Base-by-base conservation (phyloP, 2,888 invertebrate species). In the Acanthosoma haemorrhoidale region DNA sequence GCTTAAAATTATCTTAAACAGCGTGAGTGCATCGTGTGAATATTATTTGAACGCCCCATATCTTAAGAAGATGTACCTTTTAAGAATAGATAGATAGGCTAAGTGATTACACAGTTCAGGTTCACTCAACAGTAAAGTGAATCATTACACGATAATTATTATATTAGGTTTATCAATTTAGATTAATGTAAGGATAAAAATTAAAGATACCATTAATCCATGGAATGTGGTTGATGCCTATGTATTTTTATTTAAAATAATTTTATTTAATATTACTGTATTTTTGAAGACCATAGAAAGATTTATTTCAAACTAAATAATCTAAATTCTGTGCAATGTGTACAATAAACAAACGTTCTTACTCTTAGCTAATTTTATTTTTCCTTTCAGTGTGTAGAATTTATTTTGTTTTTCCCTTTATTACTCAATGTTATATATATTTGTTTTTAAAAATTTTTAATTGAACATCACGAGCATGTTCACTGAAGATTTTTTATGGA, bases 81-180 rank as follows among this genome's bases (percentile, higher is more conserved):
- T 64, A 41, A 64, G 39, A 29, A 25, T 64, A 64, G 21, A 57
- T 64, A 41, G 29, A 29, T 64, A 51, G 64, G 39, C 36, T 41
- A 64, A 59, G 41, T 64, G 36, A 39, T 25, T 41, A 25, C 25
- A 39, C 64, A 39, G 38, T 64, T 64, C 29, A 41, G 29, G 64
- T 64, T 64, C 64, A 64, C 64, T 64, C 9, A 64, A 41, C 64
- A 64, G 61, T 41, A 41, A 64, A 64, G 64, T 64, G 64, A 41
- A 41, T 41, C 64, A 41, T 38, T 16, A 41, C 41, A 25, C 64
- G 41, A 31, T 41, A 41, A 29, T 64, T 29, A 41, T 41, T 8
- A 34, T 32, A n/a, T 15, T 64, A 39, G 41, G 64, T 25, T 64
- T 64, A 25, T 41, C 41, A 29, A 64, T 39, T 64, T 64, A 64